phyloP scores from a whole-genome alignment of 2,113 vertebrate species.

The Lipophrys pholis region DNA sequence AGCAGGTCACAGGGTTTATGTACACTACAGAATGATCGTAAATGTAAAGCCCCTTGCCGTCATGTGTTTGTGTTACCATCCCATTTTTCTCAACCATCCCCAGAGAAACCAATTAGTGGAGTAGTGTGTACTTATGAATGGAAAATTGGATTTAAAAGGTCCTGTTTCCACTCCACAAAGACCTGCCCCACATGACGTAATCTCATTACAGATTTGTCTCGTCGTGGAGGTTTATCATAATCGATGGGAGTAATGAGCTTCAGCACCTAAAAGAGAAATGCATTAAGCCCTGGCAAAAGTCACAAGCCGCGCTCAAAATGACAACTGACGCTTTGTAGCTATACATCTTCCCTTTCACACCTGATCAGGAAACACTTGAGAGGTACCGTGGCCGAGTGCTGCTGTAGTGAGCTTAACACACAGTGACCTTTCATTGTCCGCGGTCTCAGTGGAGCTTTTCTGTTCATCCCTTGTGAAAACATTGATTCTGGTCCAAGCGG shows the following conservation, averaged over 20 bases:
- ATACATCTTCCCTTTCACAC: constrained; percentile 6
- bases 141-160: constrained; percentile 12
- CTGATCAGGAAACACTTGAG: constrained; percentile 43
- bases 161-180: constrained; percentile 2
- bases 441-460: constrained; percentile 14
- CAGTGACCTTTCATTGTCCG: constrained; percentile 49
- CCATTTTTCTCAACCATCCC: neutral
- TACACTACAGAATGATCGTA: constrained; percentile 25
- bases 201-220: constrained; percentile 2
- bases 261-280: constrained; percentile 4
- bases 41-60: constrained; percentile 26
- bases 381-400: constrained; percentile 15
- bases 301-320: neutral
- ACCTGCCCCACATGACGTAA: neutral
- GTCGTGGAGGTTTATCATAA: constrained; percentile 14
- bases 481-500: neutral
- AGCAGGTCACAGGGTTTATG: constrained; percentile 68
- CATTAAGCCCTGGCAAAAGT: constrained; percentile 7
- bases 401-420: constrained; percentile 33
- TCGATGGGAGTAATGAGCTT: constrained; percentile 3
- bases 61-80: constrained; percentile 29
- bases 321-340: neutral
- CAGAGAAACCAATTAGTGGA: constrained; percentile 6
- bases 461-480: constrained; percentile 50
- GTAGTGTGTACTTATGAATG: constrained; percentile 7